These are phyloP conservation scores for Danio aesculapii DNA, from an alignment of 2,797 vertebrate species.

Conservation along the genomic window DNA sequence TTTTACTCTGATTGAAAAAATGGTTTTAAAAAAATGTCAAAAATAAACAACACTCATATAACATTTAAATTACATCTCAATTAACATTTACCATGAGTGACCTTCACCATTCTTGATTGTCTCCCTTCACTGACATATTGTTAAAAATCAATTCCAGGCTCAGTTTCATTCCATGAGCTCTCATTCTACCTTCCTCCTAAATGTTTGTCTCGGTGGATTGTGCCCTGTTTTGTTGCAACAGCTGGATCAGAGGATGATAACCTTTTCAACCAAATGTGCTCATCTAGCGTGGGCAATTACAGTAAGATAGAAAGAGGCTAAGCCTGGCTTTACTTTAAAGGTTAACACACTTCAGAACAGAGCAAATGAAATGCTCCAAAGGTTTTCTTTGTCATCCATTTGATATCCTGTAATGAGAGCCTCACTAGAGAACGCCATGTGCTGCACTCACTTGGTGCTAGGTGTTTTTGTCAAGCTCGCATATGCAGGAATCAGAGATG, in stretches of 20 bases:
- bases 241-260: constrained; percentile 74
- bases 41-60: background rate
- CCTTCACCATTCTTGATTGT: background rate
- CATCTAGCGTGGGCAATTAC: constrained; percentile 77
- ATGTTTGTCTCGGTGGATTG: constrained; percentile 67
- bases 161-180: background rate
- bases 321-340: constrained; percentile 79
- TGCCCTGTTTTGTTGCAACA: constrained; percentile 74
- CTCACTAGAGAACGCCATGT: constrained; percentile 32
- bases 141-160: background rate
- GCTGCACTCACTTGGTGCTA: background rate
- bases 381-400: constrained; percentile 73
- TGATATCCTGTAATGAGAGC: constrained; percentile 72
- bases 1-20: background rate
- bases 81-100: background rate
- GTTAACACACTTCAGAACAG: constrained; percentile 80
- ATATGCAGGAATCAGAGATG: background rate
- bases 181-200: constrained; percentile 50
- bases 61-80: background rate
- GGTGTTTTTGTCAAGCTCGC: background rate
- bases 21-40: background rate
- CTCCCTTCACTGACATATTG: background rate
- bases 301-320: constrained; percentile 72
- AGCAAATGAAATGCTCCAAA: constrained; percentile 70
- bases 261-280: constrained; percentile 77